A percentile compares a stretch with the other conserved stretches of the same genome.
Conservation (phyloP, 1,140 invertebrate genomes). For the Grapholita molesta region DNA sequence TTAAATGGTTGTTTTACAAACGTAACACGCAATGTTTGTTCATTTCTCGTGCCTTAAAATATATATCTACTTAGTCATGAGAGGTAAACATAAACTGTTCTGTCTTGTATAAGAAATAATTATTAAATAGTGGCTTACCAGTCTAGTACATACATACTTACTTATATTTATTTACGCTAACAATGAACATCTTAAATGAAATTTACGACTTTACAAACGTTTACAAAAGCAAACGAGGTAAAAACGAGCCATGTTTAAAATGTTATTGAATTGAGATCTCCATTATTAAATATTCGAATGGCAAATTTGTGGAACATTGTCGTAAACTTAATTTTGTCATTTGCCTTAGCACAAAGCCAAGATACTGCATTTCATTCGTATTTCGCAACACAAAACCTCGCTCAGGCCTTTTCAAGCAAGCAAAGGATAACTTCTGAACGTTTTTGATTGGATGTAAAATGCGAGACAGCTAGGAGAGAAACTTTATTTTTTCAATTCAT, state of each 20-base stretch:
- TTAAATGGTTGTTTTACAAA: no score
- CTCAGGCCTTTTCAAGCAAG: background rate
- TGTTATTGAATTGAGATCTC: background rate
- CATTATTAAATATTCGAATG: constrained; percentile 14
- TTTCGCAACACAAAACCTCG: background rate
- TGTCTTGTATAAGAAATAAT: no score
- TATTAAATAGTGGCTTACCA: no score
- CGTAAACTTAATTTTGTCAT: constrained; percentile 11
- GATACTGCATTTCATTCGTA: constrained; percentile 8
- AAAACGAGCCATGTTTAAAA: constrained; percentile 7
- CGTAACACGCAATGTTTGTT: no score
- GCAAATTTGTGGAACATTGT: constrained; percentile 12
- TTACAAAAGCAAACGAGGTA: background rate
- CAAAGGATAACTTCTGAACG: constrained; percentile 13
- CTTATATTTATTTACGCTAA: background rate
- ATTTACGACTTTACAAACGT: background rate
- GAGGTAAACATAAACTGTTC: no score
- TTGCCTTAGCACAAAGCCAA: constrained; percentile 4
- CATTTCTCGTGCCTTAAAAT: no score
- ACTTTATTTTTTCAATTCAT: constrained; percentile 16
- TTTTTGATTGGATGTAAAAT: constrained; percentile 18
- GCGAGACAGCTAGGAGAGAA: constrained; percentile 5
- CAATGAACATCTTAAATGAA: background rate
- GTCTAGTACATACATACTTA: no score
- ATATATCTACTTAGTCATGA: no score